Percentiles rank a stretch among this genome's conserved stretches.
Evolutionary conservation across 2,797 vertebrate species (phyloP).

Genomic region (Cyprinella venusta): DNA sequence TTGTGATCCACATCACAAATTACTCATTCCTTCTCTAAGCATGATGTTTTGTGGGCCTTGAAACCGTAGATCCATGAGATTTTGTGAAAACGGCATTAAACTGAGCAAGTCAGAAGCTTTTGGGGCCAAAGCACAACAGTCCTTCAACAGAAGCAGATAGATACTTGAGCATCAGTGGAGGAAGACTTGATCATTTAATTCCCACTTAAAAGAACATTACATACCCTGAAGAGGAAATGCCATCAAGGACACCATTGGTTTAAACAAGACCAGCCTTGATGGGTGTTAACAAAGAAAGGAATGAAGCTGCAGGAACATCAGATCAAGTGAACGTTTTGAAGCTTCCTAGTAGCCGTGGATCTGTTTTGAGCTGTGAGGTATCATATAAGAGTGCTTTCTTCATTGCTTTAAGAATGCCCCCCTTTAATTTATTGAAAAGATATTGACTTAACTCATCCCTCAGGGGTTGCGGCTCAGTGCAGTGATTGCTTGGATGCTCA

Average conservation of each 20-base stretch:
- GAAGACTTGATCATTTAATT: conserved; percentile 8
- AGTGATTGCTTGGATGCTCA: conserved; percentile 39
- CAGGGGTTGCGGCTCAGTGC: conserved; percentile 34
- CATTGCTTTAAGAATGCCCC: not conserved
- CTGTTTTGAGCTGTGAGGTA: not conserved
- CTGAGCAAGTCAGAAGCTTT: not conserved
- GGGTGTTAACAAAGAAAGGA: conserved; percentile 5
- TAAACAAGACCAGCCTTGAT: not conserved
- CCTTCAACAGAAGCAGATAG: not conserved
- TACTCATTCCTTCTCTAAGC: not conserved
- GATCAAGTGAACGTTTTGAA: not conserved
- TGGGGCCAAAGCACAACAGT: conserved; percentile 1
- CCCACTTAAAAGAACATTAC: conserved; percentile 8
- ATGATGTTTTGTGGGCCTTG: not conserved
- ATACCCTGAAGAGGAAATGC: conserved; percentile 20
- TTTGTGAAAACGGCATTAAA: not conserved
- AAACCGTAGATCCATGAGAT: not conserved
- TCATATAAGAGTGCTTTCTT: not conserved
- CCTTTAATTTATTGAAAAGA: conserved; percentile 10
- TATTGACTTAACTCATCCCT: conserved; percentile 45
- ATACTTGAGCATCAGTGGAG: not conserved
- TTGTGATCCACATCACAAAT: not conserved
- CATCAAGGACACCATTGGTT: not conserved
- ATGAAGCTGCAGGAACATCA: not conserved
- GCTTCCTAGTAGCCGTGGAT: not conserved